These are phyloP conservation scores for Leucophenga montana DNA, from an alignment of 2,888 invertebrate species.

Conservation along the genomic window DNA sequence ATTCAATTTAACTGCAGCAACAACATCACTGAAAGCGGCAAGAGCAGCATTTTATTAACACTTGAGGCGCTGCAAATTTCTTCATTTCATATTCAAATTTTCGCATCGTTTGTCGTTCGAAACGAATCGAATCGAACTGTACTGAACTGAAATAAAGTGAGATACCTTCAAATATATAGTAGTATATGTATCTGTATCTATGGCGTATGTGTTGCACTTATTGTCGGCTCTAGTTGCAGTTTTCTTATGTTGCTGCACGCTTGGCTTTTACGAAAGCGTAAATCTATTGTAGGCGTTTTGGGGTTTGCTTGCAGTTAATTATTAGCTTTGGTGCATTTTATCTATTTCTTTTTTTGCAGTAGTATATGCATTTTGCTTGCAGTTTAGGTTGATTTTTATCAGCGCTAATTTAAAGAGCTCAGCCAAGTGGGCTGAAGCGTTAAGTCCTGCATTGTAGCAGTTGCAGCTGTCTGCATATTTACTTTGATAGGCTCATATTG, in stretches of 20 bases:
- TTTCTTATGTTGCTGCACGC: constrained; percentile 31
- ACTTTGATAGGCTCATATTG: no score
- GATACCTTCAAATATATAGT: no score
- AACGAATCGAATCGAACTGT: constrained; percentile 4
- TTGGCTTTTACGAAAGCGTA: constrained; percentile 46
- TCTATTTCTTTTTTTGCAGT: neutral
- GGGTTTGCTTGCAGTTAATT: constrained; percentile 19
- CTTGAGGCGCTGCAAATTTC: constrained; percentile 48
- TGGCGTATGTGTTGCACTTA: neutral
- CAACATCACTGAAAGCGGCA: neutral
- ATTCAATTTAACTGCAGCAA: neutral
- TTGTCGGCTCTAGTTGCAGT: constrained; percentile 34
- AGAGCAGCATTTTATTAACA: constrained; percentile 64
- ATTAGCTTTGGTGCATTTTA: constrained; percentile 5
- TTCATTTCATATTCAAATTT: constrained; percentile 22
- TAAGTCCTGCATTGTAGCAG: constrained; percentile 23
- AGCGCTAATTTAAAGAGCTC: constrained; percentile 5
- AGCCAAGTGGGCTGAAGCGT: constrained; percentile 30
- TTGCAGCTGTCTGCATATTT: no score
- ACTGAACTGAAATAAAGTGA: no score
- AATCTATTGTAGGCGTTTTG: constrained; percentile 32
- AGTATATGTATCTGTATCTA: constrained; percentile 13
- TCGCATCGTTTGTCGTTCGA: constrained; percentile 34
- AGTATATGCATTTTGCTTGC: neutral
- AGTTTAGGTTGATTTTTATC: constrained; percentile 28